Conservation (phyloP, 2,888 invertebrate genomes). For the Odontomyia ornata region DNA sequence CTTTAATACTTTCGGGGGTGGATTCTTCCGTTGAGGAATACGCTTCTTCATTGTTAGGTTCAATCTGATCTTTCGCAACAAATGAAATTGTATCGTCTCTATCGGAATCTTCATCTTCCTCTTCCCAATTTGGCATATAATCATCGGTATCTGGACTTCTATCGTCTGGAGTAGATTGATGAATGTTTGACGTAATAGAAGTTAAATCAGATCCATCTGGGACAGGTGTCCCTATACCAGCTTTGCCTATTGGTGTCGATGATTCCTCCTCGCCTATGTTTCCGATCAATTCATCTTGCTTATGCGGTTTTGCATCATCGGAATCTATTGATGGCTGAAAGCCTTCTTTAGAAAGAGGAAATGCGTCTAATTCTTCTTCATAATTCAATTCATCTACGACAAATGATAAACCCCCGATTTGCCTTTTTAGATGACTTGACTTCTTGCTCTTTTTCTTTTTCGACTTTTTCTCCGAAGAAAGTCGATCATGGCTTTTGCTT, state of each 20-base stretch:
- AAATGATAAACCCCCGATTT: constrained; percentile 51
- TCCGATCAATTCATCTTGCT: neutral
- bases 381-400: constrained; percentile 52
- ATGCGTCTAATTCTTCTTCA: constrained; percentile 49
- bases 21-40: neutral
- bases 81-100: constrained; percentile 46
- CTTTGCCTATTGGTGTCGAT: neutral
- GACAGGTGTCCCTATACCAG: neutral
- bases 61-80: constrained; percentile 50
- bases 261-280: neutral
- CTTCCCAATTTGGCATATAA: constrained; percentile 63
- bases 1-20: constrained; percentile 37
- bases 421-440: constrained; percentile 54
- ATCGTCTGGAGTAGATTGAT: constrained; percentile 36
- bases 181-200: neutral
- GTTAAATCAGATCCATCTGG: neutral
- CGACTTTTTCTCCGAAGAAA: neutral
- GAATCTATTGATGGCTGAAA: neutral
- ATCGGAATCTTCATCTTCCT: constrained; percentile 55
- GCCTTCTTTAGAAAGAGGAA: constrained; percentile 4
- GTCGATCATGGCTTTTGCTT: constrained; percentile 46
- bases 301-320: neutral
- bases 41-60: neutral
- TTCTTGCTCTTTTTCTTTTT: constrained; percentile 39
- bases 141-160: constrained; percentile 63